phyloP scores from a whole-genome alignment of 2,113 vertebrate species.

The Hemicordylus capensis region DNA sequence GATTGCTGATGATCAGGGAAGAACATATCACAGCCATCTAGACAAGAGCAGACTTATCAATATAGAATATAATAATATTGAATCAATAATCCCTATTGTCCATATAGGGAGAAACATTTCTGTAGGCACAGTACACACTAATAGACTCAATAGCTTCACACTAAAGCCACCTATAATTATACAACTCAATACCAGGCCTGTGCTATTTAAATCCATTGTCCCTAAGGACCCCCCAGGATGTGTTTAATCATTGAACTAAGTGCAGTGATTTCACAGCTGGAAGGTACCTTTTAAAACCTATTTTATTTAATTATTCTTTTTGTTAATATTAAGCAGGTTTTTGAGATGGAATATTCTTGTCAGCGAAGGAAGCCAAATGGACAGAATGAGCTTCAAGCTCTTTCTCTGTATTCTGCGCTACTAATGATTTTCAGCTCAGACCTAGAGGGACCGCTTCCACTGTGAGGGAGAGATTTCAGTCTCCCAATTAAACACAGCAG shows the following conservation, averaged over 20 bases:
- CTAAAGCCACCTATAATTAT: conserved; percentile 44
- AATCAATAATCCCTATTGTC: neutral
- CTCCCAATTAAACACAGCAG: conserved; percentile 35
- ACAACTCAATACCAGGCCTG: conserved; percentile 57
- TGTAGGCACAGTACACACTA: neutral
- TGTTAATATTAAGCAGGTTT: conserved; percentile 73
- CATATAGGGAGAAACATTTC: neutral
- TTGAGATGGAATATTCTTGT: conserved; percentile 56
- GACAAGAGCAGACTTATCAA: neutral
- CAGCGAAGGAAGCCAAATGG: conserved; percentile 54
- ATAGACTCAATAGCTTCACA: neutral
- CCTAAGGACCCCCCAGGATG: conserved; percentile 66
- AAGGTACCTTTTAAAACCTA: conserved; percentile 68
- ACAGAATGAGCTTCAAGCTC: conserved; percentile 40
- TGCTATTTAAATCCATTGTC: conserved; percentile 70
- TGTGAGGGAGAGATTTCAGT: conserved; percentile 31
- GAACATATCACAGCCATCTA: neutral
- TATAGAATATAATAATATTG: conserved; percentile 4
- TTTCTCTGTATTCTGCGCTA: conserved; percentile 27
- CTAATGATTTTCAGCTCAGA: conserved; percentile 40
- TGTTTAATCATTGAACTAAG: conserved; percentile 70
- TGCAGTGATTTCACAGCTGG: conserved; percentile 70
- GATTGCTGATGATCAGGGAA: too few relatives aligned
- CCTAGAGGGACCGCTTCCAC: conserved; percentile 25
- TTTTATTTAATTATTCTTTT: conserved; percentile 70